Base-by-base conservation (phyloP, 2,888 invertebrate genomes). In the Synanthedon vespiformis region DNA sequence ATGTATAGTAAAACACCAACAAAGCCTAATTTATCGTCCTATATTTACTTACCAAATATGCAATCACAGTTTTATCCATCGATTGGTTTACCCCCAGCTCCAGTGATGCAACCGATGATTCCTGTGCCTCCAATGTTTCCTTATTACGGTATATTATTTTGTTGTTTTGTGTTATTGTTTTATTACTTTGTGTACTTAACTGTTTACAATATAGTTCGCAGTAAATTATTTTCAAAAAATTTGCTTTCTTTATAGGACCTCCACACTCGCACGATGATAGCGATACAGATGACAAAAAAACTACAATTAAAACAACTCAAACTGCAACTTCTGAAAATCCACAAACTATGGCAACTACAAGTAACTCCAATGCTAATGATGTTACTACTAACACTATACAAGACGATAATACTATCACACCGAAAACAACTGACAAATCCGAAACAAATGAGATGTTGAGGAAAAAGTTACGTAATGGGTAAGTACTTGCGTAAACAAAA, bases 61-160 rank as follows among this genome's bases (percentile, higher is more conserved):
- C 76, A 79, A 10, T 80, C 84, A 14, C 76, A 82, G 2, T 85
- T 68, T 57, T 86, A 73, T 55, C 85, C 85, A 6, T 85, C 86
- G 0, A 70, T 86, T 54, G 82, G 80, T 0, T 56, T 86, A 22
- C 80, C 82, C 5, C 73, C 77, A 10, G 80, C 83, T 12, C 76
- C 80, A 3, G 60, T 67, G 2, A 82, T 86, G 85, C 84, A 77
- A 54, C 85, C 85, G 0, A 70, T 84, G 68, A 67, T 81, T 27
- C 85, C 85, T 4, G 72, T 83, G 1, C 84, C 84, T 40, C 82
- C 83, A 1, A 68, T 81, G 44, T 44, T 44, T 14, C 44, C 44
- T 44, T 13, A 13, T 13, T 13, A 13, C 44, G 44, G 44, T 44
- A 44, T 13, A 14, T 44, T 44, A 12, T 14, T 44, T 44, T 4